Evolutionary conservation across 2,797 vertebrate genomes (phyloP).

Genomic region (Denticeps clupeoides): DNA sequence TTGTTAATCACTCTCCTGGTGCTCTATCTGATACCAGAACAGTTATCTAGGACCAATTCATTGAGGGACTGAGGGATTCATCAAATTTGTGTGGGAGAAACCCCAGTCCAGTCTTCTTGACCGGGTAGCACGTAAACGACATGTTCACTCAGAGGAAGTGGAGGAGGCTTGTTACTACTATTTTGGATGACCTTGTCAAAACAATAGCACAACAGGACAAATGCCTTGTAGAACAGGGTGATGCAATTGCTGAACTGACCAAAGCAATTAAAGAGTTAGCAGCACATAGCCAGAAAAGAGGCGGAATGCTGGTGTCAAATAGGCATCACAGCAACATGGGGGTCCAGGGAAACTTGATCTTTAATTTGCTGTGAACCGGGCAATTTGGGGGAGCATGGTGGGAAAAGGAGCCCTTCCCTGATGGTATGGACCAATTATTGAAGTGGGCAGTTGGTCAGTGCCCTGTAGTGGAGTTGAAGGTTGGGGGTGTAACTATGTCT

Average conservation of each 20-base stretch:
- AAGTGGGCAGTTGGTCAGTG: conserved; percentile 4
- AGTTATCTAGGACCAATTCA: conserved; percentile 3
- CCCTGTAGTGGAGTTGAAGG: conserved; percentile 5
- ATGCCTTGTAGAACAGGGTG: too few species aligned
- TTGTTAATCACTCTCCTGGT: neutral
- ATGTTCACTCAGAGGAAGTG: neutral
- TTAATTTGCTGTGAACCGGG: neutral
- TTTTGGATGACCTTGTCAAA: conserved; percentile 2
- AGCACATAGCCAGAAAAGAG: conserved; percentile 2
- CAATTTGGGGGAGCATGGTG: neutral
- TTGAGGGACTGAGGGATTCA: neutral
- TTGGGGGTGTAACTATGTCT: neutral
- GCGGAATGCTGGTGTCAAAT: neutral
- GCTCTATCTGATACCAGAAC: neutral
- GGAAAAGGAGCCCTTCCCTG: too few species aligned
- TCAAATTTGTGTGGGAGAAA: neutral
- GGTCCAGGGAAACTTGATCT: neutral
- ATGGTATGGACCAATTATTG: conserved; percentile 3
- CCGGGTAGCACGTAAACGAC: neutral
- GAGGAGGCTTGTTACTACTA: neutral
- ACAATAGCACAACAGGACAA: conserved; percentile 8
- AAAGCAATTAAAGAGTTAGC: neutral
- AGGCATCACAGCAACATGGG: too few species aligned
- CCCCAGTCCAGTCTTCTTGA: neutral
- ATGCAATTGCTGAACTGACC: conserved; percentile 7